Base-by-base conservation (phyloP, 1,140 invertebrate genomes). In the Aphelinus certus region DNA sequence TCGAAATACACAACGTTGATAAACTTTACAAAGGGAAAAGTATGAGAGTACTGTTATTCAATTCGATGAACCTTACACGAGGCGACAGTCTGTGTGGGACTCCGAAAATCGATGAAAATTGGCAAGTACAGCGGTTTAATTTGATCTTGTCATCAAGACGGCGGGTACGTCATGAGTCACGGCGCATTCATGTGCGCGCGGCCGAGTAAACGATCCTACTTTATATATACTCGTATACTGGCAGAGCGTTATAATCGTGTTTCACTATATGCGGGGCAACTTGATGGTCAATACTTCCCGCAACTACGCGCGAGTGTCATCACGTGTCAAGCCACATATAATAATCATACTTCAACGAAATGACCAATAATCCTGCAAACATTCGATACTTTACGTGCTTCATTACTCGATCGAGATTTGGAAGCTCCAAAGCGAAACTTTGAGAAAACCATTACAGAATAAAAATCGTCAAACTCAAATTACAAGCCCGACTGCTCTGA, bases 221-320 rank as follows among this genome's bases (percentile, higher is more conserved):
- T 43, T 46, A 46, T 26, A 63, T 4, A 45, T 43, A 48, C 45
- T 47, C 5, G 65, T 43, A 63, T 43, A 3, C 62, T n/a, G 3
- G 45, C 43, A 48, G 7, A 6, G 10, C 56, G 65, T 65, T 65
- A 57, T 73, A 73, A 73, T 73, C 66, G 71, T 66, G 5, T 49
- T 73, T 73, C 66, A 65, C 26, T 72, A 49, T 7, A 65, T 51
- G 62, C 48, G 46, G 42, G 63, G 56, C 26, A 62, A 62, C 60
- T 42, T 1, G 48, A 71, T 71, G 56, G 51, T 51, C 43, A 53
- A 62, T 62, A 2, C 5, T 4, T 42, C 4, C 2, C 49, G 3
- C 7, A 57, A 26, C 43, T 61, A 5, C 3, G 2, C 43, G 46
- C 61, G 1, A 1, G n/a, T 63, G 10, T 48, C n/a, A 43, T 5